Evolutionary conservation across 2,797 vertebrate genomes (phyloP).

Genomic region (Ptychadena robeensis): DNA sequence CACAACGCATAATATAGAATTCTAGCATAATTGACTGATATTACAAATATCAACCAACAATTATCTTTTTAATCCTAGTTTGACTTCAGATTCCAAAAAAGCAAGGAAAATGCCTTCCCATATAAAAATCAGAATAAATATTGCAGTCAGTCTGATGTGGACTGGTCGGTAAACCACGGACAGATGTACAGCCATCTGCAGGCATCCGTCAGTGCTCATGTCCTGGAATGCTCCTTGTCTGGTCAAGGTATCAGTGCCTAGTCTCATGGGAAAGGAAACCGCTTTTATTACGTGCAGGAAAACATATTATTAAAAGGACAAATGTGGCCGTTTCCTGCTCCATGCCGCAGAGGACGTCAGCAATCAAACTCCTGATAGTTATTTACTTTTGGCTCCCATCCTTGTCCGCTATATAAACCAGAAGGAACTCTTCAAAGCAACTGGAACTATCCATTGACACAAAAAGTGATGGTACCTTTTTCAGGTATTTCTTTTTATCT

Average conservation of each 20-base stretch:
- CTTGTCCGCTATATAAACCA: not conserved
- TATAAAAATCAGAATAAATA: not conserved
- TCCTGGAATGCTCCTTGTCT: not conserved
- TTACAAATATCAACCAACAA: no score
- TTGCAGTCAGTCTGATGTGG: not conserved
- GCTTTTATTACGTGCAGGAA: not conserved
- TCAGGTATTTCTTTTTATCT: no score
- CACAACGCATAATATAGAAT: no score
- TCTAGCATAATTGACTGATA: no score
- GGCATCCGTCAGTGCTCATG: not conserved
- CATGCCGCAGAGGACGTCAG: not conserved
- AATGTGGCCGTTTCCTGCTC: conserved; percentile 3
- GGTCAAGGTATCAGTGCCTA: not conserved
- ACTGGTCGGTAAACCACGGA: not conserved
- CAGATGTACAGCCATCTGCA: not conserved
- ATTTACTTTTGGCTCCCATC: not conserved
- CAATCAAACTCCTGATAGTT: not conserved
- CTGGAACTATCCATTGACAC: no score
- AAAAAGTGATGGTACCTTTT: no score
- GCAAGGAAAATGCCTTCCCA: not conserved
- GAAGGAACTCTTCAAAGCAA: no score
- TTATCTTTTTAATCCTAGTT: not conserved
- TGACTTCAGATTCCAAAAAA: not conserved
- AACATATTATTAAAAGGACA: not conserved
- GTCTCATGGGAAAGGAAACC: not conserved